Percentiles rank a stretch among this genome's conserved stretches.
Evolutionary conservation across 2,113 vertebrate species (phyloP).

Genomic region (Emydocephalus ijimae): DNA sequence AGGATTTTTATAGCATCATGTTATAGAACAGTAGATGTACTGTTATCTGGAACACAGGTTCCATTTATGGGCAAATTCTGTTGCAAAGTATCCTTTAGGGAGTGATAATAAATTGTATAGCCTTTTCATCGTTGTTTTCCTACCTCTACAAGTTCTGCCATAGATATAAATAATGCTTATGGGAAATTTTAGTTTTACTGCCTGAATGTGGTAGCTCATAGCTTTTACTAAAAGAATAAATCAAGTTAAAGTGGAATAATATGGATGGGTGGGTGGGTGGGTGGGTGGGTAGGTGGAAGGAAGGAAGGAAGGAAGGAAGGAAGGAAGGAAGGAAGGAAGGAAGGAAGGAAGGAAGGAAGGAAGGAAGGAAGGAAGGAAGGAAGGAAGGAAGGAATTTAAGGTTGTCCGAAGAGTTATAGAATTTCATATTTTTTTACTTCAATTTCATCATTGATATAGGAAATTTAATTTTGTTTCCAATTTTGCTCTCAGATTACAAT

Average conservation of each 20-base stretch:
- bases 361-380: neutral
- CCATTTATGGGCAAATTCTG: conserved; percentile 34
- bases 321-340: neutral
- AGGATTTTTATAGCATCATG: conserved; percentile 30
- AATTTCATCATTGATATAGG: neutral
- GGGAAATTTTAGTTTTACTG: neutral
- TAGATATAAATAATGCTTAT: conserved; percentile 20
- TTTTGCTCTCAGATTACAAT: neutral
- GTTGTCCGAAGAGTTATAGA: neutral
- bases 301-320: neutral
- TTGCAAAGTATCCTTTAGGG: conserved; percentile 43
- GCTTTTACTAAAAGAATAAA: conserved; percentile 19
- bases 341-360: neutral
- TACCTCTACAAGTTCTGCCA: conserved; percentile 3
- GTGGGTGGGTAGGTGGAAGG: neutral
- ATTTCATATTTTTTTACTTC: neutral
- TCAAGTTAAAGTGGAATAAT: neutral
- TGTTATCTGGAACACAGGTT: conserved; percentile 9
- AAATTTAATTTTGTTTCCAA: neutral
- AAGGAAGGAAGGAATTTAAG: neutral
- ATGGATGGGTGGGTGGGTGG: neutral
- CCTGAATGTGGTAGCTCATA: conserved; percentile 8
- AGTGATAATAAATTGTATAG: conserved; percentile 35
- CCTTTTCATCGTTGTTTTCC: conserved; percentile 37
- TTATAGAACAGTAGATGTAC: conserved; percentile 36